These are phyloP conservation scores for Bagarius yarrelli DNA, from an alignment of 2,113 vertebrate genomes.

Conservation along the genomic window DNA sequence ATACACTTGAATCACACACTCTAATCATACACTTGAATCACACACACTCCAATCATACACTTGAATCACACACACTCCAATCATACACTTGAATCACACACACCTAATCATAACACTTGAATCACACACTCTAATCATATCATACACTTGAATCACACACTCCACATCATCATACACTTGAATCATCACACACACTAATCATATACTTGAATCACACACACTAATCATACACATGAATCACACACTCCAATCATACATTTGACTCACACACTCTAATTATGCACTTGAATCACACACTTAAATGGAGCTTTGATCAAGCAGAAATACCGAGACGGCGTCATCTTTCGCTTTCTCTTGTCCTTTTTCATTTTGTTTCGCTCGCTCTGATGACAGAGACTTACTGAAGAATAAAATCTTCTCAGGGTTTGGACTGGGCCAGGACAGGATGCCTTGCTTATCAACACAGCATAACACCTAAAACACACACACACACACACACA, in stretches of 20 bases:
- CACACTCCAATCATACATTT: not conserved
- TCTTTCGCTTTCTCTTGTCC: slow-evolving; percentile 12
- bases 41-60: not conserved
- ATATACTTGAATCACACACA: not conserved
- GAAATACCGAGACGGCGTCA: not conserved
- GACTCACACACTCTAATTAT: not conserved
- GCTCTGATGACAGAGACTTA: slow-evolving; percentile 4
- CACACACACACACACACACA: slow-evolving; percentile 2
- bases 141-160: not conserved
- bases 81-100: too few species aligned
- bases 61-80: not conserved
- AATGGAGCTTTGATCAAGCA: not conserved
- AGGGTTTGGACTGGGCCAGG: slow-evolving; percentile 48
- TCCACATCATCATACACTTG: too few species aligned
- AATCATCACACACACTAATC: too few species aligned
- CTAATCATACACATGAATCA: not conserved
- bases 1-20: not conserved
- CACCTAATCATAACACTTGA: not conserved
- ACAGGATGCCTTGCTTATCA: slow-evolving; percentile 53
- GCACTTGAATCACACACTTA: not conserved
- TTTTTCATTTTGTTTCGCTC: not conserved
- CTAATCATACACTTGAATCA: too few species aligned
- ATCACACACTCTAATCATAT: too few species aligned
- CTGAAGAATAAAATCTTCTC: slow-evolving; percentile 54
- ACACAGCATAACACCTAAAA: slow-evolving; percentile 51